These are phyloP conservation scores for Drosophila chauvacae DNA, from an alignment of 1,140 invertebrate species.

Conservation along the genomic window DNA sequence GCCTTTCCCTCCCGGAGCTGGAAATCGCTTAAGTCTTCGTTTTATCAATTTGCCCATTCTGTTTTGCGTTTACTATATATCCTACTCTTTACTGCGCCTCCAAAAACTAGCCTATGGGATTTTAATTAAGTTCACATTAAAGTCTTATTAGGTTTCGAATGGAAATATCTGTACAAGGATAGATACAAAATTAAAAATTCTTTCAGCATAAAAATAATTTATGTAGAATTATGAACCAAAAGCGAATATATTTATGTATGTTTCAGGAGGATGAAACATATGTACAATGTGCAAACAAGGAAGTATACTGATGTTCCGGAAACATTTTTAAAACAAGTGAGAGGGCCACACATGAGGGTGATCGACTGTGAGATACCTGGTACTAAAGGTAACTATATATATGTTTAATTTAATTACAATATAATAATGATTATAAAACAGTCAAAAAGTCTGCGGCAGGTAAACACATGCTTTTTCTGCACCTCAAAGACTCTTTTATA, in stretches of 20 bases:
- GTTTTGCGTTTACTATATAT: slow-evolving; percentile 25
- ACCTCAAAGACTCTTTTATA: not conserved
- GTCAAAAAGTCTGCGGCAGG: not conserved
- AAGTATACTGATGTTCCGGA: not conserved
- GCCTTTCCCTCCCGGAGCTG: slow-evolving; percentile 44
- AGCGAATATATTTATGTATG: not conserved
- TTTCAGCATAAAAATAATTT: not conserved
- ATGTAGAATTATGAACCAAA: not conserved
- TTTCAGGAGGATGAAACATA: not conserved
- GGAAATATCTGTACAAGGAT: no score
- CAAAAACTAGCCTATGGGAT: slow-evolving; percentile 15
- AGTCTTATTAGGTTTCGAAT: not conserved
- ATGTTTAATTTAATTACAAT: not conserved
- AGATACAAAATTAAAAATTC: not conserved
- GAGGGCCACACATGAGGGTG: not conserved
- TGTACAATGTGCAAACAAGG: not conserved
- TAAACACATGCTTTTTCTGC: not conserved
- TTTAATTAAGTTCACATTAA: slow-evolving; percentile 25
- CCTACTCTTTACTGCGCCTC: not conserved
- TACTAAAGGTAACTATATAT: not conserved
- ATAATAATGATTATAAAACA: not conserved
- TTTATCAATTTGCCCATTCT: slow-evolving; percentile 50
- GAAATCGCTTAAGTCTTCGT: slow-evolving; percentile 57
- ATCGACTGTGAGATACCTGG: not conserved
- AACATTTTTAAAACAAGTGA: not conserved